Conservation (phyloP, 2,888 invertebrate species). For the Laothoe populi region DNA sequence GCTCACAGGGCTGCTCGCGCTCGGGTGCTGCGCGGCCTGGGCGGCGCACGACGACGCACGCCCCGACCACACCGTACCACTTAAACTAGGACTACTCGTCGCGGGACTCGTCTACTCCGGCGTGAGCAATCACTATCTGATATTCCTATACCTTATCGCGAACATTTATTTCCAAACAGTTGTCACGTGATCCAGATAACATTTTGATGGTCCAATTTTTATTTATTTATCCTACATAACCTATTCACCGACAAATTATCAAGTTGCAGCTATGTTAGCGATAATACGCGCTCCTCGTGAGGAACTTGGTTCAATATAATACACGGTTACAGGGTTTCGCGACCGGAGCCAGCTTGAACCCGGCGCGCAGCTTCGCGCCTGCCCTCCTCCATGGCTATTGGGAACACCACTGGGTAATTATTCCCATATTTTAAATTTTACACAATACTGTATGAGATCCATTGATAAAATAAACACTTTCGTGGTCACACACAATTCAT, state of each 20-base stretch:
- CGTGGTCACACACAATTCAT: no score
- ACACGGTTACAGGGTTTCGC: slow-evolving; percentile 78
- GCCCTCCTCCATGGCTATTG: slow-evolving; percentile 87
- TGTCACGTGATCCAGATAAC: no score
- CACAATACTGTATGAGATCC: no score
- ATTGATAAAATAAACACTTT: no score
- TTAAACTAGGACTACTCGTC: slow-evolving; percentile 69
- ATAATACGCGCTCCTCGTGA: background rate
- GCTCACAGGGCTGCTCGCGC: slow-evolving; percentile 59
- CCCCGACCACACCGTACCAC: slow-evolving; percentile 60
- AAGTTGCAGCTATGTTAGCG: no score
- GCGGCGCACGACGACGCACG: slow-evolving; percentile 52
- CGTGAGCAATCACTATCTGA: no score
- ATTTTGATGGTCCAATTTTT: no score
- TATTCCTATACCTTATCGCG: no score
- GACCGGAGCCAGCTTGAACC: slow-evolving; percentile 90
- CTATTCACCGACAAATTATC: no score
- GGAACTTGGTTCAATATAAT: background rate
- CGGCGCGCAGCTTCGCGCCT: slow-evolving; percentile 89
- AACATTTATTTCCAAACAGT: no score
- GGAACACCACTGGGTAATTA: slow-evolving; percentile 87
- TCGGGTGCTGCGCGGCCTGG: slow-evolving; percentile 64
- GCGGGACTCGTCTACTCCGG: slow-evolving; percentile 70
- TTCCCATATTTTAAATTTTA: background rate
- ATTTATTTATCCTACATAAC: no score